Base-by-base conservation (phyloP, 2,888 invertebrate species). In the Pristionchus arcanus region DNA sequence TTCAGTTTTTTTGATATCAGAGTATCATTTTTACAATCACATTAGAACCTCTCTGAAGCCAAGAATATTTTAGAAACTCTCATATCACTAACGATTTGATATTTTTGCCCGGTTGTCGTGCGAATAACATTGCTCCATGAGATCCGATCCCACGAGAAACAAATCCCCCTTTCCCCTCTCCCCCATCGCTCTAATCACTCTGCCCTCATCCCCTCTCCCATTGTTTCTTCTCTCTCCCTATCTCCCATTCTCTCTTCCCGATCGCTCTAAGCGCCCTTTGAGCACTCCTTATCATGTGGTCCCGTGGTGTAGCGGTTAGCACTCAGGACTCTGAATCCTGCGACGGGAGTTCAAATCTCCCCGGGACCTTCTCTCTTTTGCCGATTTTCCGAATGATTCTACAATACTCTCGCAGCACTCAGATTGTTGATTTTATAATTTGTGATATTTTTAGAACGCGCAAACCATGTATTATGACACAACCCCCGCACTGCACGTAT, bases 291-390 rank as follows among this genome's bases (percentile, higher is more conserved):
- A 28, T 21, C 81, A 59, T 28, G 53, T 88, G 89, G 89, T 90
- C 84, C 89, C 90, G 89, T 91, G 91, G 91, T 91, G 91, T 91
- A 91, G 90, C 90, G 91, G 90, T 91, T 91, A 91, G 91, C 91
- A 91, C 91, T 91, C 90, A 91, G 91, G 91, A 91, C 91, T 91
- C 91, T 91, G 90, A 91, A 91, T 91, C 91, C 91, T 91, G 91
- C 91, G 91, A 91, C 90, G 84, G 89, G 91, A 91, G 91, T 91
- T 87, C 66, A 87, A 87, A 87, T 87, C 87, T 87, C 87, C 87
- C 63, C 68, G 68, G 66, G 68, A 87, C 87, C 63, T 66, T 4
- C 53, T 34, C 49, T 85, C 85, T 85, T 85, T 85, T 63, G 85
- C 85, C 21, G 19, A 31, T 28, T 84, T 42, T 25, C 0, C 55